Conservation (phyloP, 2,888 invertebrate genomes). For the Malacosoma neustria region DNA sequence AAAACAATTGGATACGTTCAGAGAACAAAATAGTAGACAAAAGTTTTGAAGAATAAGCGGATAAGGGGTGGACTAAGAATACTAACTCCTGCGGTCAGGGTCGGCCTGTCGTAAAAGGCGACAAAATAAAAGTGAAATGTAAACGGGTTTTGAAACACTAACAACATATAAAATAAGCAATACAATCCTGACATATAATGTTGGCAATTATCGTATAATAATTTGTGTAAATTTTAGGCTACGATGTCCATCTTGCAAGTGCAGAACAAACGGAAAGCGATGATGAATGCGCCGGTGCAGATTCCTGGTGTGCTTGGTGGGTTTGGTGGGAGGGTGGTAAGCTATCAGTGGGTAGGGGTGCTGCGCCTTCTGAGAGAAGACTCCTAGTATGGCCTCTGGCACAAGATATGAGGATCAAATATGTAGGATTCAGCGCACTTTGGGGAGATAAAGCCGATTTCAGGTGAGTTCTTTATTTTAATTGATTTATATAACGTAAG, state of each 20-base stretch:
- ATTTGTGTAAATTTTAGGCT: constrained; percentile 51
- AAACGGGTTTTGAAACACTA: too few species aligned
- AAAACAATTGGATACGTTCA: too few species aligned
- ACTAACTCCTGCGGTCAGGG: too few species aligned
- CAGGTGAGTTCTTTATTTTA: constrained; percentile 46
- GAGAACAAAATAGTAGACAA: too few species aligned
- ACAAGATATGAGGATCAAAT: constrained; percentile 73
- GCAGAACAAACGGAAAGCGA: constrained; percentile 74
- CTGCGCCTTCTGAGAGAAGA: constrained; percentile 69
- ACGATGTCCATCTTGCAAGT: constrained; percentile 76
- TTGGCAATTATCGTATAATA: too few species aligned
- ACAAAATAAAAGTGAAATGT: too few species aligned
- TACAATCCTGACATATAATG: too few species aligned
- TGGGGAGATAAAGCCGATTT: constrained; percentile 80
- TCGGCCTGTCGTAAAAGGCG: too few species aligned
- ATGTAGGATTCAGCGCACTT: constrained; percentile 77
- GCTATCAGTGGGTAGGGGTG: constrained; percentile 74
- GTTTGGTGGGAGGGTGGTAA: constrained; percentile 79
- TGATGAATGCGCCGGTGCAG: constrained; percentile 57
- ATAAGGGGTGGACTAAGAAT: too few species aligned
- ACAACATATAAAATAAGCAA: too few species aligned
- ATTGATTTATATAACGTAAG: too few species aligned
- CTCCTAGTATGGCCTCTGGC: constrained; percentile 77
- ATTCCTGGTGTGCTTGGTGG: constrained; percentile 78
- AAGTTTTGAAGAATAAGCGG: too few species aligned